Conservation (phyloP, 1,140 invertebrate genomes). For the Campoletis sonorensis region DNA sequence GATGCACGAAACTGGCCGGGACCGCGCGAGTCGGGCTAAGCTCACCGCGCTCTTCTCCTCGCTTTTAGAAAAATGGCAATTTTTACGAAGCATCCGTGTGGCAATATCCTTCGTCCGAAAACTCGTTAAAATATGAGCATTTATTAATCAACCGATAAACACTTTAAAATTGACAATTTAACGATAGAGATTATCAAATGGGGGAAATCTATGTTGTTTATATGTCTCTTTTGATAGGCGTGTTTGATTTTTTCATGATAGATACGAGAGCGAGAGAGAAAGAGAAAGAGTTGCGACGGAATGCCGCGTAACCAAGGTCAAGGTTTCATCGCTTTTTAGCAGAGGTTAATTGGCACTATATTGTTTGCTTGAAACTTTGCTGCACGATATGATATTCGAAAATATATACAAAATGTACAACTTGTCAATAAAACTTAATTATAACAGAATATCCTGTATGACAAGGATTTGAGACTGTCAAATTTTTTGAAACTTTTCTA, state of each 20-base stretch:
- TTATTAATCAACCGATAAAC: no score
- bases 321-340: constrained; percentile 7
- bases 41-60: constrained; percentile 19
- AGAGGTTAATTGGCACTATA: neutral
- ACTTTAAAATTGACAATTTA: no score
- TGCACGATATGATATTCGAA: no score
- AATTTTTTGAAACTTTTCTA: no score
- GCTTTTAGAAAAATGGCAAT: constrained; percentile 42
- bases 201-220: no score
- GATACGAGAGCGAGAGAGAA: neutral
- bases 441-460: no score
- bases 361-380: no score
- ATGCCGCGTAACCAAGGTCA: neutral
- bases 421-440: neutral
- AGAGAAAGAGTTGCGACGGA: neutral
- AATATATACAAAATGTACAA: neutral
- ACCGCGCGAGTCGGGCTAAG: constrained; percentile 59
- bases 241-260: neutral
- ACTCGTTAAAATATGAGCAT: neutral
- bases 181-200: no score
- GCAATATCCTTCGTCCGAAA: neutral
- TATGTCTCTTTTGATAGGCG: neutral
- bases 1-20: constrained; percentile 73
- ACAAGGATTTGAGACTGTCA: no score
- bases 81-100: constrained; percentile 6